These are phyloP conservation scores for Psittacula echo DNA, from an alignment of 2,797 vertebrate genomes.

Conservation along the genomic window DNA sequence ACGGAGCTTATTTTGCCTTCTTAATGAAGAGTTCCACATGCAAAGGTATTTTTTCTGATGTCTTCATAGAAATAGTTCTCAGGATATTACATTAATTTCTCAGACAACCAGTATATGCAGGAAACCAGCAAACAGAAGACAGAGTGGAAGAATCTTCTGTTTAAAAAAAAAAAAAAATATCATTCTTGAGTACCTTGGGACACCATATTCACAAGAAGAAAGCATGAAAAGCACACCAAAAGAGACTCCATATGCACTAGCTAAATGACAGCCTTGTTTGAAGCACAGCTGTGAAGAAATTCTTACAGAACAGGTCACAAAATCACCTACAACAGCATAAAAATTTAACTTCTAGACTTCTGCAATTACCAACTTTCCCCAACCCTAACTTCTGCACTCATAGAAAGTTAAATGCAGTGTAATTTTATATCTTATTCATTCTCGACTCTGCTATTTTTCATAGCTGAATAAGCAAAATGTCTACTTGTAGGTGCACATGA, in stretches of 20 bases:
- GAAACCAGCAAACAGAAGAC: not conserved
- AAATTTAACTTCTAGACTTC: not conserved
- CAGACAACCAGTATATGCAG: not conserved
- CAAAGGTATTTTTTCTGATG: not conserved
- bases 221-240: not conserved
- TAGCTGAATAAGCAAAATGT: not conserved
- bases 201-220: not conserved
- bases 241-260: not conserved
- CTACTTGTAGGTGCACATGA: not conserved
- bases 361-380: not conserved
- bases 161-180: too few relatives aligned
- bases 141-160: not conserved
- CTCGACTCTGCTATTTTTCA: not conserved
- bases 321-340: not conserved
- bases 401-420: not conserved
- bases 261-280: not conserved
- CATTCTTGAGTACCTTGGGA: not conserved
- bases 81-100: not conserved
- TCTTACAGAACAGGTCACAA: slow-evolving; percentile 10
- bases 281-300: not conserved
- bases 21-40: not conserved
- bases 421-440: not conserved
- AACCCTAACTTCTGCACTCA: not conserved
- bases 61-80: not conserved
- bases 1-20: not conserved